phyloP scores from a whole-genome alignment of 1,140 invertebrate genomes.

The Drosophila mayri region DNA sequence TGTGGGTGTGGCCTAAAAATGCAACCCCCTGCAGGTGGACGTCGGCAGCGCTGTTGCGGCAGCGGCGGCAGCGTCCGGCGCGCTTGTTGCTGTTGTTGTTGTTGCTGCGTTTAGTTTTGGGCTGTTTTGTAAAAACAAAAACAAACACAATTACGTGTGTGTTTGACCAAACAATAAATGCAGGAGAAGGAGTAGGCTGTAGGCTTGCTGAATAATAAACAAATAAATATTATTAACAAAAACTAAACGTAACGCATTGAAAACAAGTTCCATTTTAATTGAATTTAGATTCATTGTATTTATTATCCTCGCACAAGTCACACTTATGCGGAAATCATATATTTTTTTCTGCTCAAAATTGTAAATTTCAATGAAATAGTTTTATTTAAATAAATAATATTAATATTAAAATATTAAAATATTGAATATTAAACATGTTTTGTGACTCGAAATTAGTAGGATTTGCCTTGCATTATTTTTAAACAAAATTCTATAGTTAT shows the following conservation, averaged over 20 bases:
- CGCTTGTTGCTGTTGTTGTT: not conserved
- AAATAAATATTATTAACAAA: not conserved
- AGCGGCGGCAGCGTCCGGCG: slow-evolving; percentile 24
- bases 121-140: slow-evolving; percentile 23
- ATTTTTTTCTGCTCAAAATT: too few relatives aligned
- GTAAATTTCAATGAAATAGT: too few relatives aligned
- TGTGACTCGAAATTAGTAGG: not conserved
- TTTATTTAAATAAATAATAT: too few relatives aligned
- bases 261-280: not conserved
- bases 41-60: slow-evolving; percentile 43
- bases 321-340: not conserved
- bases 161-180: slow-evolving; percentile 22
- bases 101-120: slow-evolving; percentile 6
- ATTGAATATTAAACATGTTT: not conserved
- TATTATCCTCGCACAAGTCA: not conserved
- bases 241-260: not conserved
- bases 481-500: not conserved
- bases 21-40: slow-evolving; percentile 73
- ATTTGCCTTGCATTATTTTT: not conserved
- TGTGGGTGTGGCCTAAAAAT: slow-evolving; percentile 84
- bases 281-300: not conserved
- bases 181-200: not conserved
- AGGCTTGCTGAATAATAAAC: not conserved
- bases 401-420: too few relatives aligned
- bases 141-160: slow-evolving; percentile 10